Conservation (phyloP, 1,140 invertebrate species). For the Mercenaria mercenaria region DNA sequence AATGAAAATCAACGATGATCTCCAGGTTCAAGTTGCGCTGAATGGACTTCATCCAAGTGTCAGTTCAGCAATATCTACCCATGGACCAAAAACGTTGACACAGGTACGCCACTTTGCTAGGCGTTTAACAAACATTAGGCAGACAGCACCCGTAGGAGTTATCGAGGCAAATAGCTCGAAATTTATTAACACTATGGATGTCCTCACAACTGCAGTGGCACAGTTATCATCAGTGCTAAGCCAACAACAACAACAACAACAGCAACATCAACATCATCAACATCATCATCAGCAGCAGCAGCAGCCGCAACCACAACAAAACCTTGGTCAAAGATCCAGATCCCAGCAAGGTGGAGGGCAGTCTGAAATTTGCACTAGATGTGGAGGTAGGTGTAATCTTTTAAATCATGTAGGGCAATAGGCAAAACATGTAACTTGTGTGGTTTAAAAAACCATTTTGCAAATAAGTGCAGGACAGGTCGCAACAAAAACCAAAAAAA, state of each 20-base stretch:
- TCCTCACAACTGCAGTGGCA: background rate
- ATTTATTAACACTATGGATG: background rate
- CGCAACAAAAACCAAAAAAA: background rate
- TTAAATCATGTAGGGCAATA: too few relatives aligned
- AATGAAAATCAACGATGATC: background rate
- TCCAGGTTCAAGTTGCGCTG: background rate
- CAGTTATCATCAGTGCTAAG: background rate
- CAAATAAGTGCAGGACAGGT: background rate
- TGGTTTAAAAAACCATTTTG: slow-evolving; percentile 13
- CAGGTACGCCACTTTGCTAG: background rate
- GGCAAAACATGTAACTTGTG: background rate
- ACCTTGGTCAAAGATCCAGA: too few relatives aligned
- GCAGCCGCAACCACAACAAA: too few relatives aligned
- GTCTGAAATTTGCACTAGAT: background rate
- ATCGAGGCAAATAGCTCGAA: background rate
- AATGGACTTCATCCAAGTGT: background rate
- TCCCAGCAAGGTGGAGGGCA: background rate
- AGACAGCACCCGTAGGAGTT: background rate
- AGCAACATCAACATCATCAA: background rate
- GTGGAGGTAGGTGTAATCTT: background rate
- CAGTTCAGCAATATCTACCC: background rate
- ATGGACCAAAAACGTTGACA: background rate
- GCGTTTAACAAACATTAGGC: background rate
- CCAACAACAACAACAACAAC: too few relatives aligned
- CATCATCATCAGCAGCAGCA: background rate